A percentile compares a stretch with the other conserved stretches of the same genome.
phyloP scores from a whole-genome alignment of 2,797 vertebrate genomes.

The Sebastes taczanowskii region DNA sequence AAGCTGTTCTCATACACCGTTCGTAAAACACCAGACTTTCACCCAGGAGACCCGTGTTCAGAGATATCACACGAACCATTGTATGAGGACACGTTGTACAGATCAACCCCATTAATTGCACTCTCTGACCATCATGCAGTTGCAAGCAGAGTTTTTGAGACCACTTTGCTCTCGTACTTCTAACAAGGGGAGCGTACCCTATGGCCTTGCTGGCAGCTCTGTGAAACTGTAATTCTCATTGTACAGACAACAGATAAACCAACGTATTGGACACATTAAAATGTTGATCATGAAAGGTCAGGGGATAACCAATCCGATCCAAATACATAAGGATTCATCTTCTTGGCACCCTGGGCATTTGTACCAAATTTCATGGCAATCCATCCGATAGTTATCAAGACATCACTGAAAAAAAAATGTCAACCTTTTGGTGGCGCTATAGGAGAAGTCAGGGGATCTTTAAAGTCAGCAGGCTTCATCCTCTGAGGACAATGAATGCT shows the following conservation, averaged over 20 bases:
- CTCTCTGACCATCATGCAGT: no score
- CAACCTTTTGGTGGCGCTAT: neutral
- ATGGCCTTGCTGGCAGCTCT: neutral
- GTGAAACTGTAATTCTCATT: neutral
- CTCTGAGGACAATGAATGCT: neutral
- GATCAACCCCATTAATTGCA: no score
- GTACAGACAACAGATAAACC: neutral
- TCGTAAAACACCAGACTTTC: no score
- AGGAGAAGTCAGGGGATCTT: neutral
- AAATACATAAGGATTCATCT: neutral
- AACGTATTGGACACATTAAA: neutral
- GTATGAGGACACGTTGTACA: no score
- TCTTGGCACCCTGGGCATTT: neutral
- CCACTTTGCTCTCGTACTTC: neutral
- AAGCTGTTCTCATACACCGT: no score
- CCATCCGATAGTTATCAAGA: neutral
- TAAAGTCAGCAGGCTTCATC: neutral
- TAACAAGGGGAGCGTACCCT: neutral
- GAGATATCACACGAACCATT: no score
- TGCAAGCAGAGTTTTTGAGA: no score
- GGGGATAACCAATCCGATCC: neutral
- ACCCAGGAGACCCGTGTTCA: no score
- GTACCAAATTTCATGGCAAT: neutral
- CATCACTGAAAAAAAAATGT: neutral
- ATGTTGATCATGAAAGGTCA: neutral